Evolutionary conservation across 92 coral and sea anemone species (phyloP), one percentile per base, ranked within the genome.

Genomic region (Epizoanthus ramosus): DNA sequence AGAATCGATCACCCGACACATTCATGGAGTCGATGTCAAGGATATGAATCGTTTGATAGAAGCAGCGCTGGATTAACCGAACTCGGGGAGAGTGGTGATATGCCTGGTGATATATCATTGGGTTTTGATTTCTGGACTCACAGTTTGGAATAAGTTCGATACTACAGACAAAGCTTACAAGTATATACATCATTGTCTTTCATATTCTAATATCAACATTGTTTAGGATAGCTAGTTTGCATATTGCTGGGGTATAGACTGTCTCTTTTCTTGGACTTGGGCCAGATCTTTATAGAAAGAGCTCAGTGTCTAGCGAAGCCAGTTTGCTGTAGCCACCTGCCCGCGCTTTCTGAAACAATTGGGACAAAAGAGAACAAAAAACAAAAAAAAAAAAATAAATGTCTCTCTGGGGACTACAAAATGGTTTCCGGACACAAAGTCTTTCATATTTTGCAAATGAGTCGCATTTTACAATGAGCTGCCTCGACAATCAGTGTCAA

Each of bases 311-410:
- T 16, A 14, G 14, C 12, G 70, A 65, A 65, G 69, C 70, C 5
- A 9, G 6, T 35, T 23, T 22, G 21, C 9, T 31, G 17, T 39
- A 12, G 50, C 82, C 82, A 77, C 82, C 82, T 77, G 82, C 59
- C 57, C 24, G 39, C 81, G 24, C 57, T 77, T 77, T 77, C 71
- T 77, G 64, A 77, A 76, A 63, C 82, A 77, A 77, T 77, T 61
- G 50, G 52, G 70, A 13, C 25, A 22, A 77, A 59, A 63, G 52
- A 15, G 45, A 28, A 19, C 37, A 6, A 39, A 14, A 39, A 61
- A 10, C 3, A 23, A 52, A 19, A 31, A 14, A 39, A 14, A 39
- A 41, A 4, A 9, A 5, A 28, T 18, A 35, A 63, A 77, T 18
- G 25, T n/a, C 7, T 77, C 82, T 60, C 82, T 31, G 59, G 82